These are phyloP conservation scores for Pangasius larnaudii DNA, from an alignment of 2,797 vertebrate genomes.

Conservation along the genomic window DNA sequence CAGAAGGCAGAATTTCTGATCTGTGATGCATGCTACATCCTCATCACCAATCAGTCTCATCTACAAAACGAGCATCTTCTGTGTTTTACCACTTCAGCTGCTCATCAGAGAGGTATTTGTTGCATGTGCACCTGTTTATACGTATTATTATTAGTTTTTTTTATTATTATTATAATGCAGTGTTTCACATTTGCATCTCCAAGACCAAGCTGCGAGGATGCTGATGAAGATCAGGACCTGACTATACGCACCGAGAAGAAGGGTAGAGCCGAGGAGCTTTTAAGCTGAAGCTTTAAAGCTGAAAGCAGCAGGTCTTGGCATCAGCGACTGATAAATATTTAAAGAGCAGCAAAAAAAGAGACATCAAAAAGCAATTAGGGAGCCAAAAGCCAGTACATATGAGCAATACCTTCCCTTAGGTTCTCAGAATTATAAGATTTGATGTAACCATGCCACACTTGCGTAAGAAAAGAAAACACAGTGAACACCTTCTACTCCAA, in stretches of 20 bases:
- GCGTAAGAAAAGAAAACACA: background rate
- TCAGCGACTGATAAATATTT: slow-evolving; percentile 56
- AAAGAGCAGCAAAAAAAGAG: slow-evolving; percentile 55
- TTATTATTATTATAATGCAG: slow-evolving; percentile 13
- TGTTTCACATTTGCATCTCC: slow-evolving; percentile 9
- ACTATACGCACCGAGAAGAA: background rate
- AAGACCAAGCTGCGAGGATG: background rate
- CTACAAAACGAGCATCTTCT: background rate
- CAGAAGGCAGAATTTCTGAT: slow-evolving; percentile 9
- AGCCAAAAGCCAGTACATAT: slow-evolving; percentile 24
- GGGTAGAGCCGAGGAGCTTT: background rate
- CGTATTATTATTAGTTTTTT: background rate
- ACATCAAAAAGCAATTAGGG: slow-evolving; percentile 64
- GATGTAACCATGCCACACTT: background rate
- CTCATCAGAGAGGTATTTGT: background rate
- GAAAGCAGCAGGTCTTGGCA: slow-evolving; percentile 28
- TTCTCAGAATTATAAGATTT: background rate
- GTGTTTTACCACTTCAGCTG: background rate
- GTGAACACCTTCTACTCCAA: background rate
- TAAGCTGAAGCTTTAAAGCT: slow-evolving; percentile 1
- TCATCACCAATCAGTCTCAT: background rate
- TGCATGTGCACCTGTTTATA: background rate
- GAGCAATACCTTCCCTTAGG: background rate
- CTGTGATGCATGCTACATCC: background rate
- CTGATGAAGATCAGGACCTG: slow-evolving; percentile 6